These are phyloP conservation scores for Agrochola lychnidis DNA, from an alignment of 2,888 invertebrate genomes.

Conservation along the genomic window DNA sequence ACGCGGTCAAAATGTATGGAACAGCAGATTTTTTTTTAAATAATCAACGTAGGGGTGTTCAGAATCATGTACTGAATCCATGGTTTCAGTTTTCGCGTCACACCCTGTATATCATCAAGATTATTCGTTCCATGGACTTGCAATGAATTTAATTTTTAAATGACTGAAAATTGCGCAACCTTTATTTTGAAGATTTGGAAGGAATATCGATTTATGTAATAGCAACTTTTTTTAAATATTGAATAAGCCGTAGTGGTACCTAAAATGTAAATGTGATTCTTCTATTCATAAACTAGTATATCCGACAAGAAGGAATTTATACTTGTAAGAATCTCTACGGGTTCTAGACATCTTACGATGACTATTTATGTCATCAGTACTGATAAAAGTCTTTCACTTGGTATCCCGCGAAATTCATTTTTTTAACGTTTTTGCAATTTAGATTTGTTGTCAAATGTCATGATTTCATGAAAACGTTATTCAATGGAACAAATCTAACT, in stretches of 20 bases:
- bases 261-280: slow-evolving; percentile 10
- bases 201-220: slow-evolving; percentile 7
- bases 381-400: neutral
- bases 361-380: neutral
- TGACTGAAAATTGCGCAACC: slow-evolving; percentile 10
- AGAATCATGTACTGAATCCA: too few relatives aligned
- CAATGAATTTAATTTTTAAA: neutral
- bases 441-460: too few relatives aligned
- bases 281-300: slow-evolving; percentile 1
- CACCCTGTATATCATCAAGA: neutral
- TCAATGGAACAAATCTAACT: too few relatives aligned
- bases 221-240: slow-evolving; percentile 2
- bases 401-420: too few relatives aligned
- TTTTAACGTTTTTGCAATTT: too few relatives aligned
- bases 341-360: neutral
- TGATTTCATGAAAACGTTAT: too few relatives aligned
- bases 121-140: neutral
- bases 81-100: too few relatives aligned
- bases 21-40: too few relatives aligned
- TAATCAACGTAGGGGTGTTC: too few relatives aligned
- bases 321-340: neutral
- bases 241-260: slow-evolving; percentile 22
- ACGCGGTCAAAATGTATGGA: too few relatives aligned
- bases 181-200: neutral
- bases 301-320: neutral